Conservation (phyloP, 2,113 vertebrate species). For the Cepphus grylle region DNA sequence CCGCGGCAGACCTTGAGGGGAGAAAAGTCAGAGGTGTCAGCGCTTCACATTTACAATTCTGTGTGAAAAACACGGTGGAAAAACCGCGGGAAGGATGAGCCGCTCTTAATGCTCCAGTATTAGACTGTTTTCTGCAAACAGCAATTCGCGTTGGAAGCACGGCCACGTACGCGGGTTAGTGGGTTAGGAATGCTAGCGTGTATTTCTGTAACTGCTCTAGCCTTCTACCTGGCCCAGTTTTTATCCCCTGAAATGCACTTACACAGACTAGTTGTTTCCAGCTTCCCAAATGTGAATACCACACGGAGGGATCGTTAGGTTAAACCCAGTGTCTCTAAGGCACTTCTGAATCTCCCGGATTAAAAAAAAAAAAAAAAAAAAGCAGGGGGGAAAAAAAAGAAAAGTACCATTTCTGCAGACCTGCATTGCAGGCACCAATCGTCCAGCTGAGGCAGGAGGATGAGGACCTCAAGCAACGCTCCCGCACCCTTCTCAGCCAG, state of each 20-base stretch:
- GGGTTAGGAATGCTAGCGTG: background rate
- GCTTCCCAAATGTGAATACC: background rate
- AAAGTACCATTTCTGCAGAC: background rate
- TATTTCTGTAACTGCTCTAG: background rate
- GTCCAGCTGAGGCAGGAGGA: background rate
- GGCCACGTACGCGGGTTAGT: background rate
- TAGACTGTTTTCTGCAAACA: rapidly evolving
- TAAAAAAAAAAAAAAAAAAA: background rate
- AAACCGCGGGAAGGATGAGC: background rate
- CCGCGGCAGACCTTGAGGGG: slow-evolving; percentile 82
- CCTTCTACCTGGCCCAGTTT: background rate
- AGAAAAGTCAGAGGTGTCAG: rapidly evolving
- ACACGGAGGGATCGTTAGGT: background rate
- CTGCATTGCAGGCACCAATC: slow-evolving; percentile 41
- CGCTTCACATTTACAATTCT: rapidly evolving
- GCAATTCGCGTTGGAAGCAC: rapidly evolving
- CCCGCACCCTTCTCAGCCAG: background rate
- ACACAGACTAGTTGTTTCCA: background rate
- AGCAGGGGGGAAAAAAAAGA: background rate
- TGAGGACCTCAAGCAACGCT: background rate
- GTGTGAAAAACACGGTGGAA: background rate
- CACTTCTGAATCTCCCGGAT: background rate
- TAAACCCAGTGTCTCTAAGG: background rate
- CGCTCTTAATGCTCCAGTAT: background rate
- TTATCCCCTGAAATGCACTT: background rate